Evolutionary conservation across 1,140 invertebrate genomes (phyloP).

Genomic region (Pseudomyrmex flavicornis): DNA sequence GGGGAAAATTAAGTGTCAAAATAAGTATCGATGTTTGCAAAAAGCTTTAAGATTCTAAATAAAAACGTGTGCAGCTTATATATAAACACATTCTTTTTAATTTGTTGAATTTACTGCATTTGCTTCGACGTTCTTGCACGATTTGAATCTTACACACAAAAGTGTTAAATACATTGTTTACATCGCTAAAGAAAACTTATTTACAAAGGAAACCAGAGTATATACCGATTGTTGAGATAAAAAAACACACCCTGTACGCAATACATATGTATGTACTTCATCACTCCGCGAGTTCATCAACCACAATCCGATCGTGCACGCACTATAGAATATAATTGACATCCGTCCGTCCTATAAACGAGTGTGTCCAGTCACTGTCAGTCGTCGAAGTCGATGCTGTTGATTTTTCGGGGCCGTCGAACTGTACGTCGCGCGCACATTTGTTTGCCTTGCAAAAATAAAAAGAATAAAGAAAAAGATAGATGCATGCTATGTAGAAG

Average conservation of each 20-base stretch:
- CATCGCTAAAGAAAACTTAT: neutral
- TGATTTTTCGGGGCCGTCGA: conserved; percentile 59
- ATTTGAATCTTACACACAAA: no score
- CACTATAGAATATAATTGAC: conserved; percentile 74
- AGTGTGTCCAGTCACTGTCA: conserved; percentile 66
- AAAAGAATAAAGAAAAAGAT: conserved; percentile 51
- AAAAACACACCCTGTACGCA: conserved; percentile 41
- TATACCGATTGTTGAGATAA: conserved; percentile 1
- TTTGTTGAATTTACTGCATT: neutral
- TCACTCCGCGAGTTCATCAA: conserved; percentile 24
- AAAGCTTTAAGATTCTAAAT: no score
- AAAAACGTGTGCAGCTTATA: neutral
- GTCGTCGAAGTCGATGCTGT: conserved; percentile 66
- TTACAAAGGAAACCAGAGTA: neutral
- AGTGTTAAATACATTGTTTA: no score
- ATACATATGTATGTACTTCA: conserved; percentile 43
- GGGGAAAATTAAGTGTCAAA: neutral
- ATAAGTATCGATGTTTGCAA: no score
- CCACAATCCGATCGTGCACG: conserved; percentile 58
- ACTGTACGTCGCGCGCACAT: conserved; percentile 19
- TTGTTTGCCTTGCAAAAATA: conserved; percentile 46
- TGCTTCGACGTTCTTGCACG: neutral
- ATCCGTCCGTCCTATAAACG: conserved; percentile 73
- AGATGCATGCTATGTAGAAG: conserved; percentile 16
- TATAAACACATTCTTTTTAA: neutral